phyloP scores from a whole-genome alignment of 2,113 vertebrate species.

The Tylochromis polylepis region DNA sequence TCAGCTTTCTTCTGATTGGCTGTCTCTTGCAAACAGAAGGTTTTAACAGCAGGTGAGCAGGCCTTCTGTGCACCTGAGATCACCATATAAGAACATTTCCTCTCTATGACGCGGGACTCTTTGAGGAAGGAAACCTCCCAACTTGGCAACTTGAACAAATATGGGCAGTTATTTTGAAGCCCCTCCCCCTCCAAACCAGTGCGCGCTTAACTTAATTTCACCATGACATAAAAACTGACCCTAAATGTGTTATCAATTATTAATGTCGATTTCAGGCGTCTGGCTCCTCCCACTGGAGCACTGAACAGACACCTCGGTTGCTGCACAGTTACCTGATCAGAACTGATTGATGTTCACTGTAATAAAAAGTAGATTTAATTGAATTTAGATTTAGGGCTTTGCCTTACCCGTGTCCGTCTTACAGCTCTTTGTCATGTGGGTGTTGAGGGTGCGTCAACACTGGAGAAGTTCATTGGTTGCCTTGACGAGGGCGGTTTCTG shows the following conservation, averaged over 20 bases:
- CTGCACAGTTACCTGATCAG: neutral
- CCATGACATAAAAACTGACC: neutral
- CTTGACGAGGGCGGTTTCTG: neutral
- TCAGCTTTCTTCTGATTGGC: neutral
- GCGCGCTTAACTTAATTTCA: neutral
- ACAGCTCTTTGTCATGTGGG: too few species aligned
- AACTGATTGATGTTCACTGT: neutral
- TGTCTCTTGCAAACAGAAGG: neutral
- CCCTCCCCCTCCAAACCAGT: neutral
- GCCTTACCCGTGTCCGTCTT: neutral
- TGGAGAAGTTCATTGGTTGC: neutral
- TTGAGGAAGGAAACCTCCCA: neutral
- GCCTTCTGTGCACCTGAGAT: neutral
- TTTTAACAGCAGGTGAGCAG: neutral
- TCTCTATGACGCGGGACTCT: neutral
- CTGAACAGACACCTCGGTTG: neutral
- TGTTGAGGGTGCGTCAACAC: neutral
- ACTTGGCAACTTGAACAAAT: neutral
- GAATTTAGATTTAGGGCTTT: neutral
- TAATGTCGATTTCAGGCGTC: accelerated
- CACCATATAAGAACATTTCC: neutral
- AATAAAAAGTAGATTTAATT: accelerated
- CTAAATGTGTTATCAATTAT: neutral
- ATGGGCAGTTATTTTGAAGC: neutral
- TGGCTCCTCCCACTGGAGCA: neutral